Percentiles rank a stretch among this genome's conserved stretches.
Evolutionary conservation across 2,888 invertebrate genomes (phyloP).

Genomic region (Chouioia cunea): DNA sequence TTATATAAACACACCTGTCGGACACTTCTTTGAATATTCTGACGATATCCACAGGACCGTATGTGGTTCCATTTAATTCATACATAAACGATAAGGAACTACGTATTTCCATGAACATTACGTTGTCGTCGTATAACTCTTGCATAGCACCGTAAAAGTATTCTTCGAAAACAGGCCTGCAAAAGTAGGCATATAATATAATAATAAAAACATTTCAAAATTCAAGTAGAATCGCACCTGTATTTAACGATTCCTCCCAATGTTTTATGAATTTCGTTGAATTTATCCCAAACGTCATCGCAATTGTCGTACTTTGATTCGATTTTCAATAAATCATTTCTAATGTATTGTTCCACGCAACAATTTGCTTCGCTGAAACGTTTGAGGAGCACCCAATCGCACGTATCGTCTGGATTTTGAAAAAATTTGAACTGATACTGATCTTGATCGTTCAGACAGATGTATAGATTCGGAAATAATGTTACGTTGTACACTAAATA

Average conservation of each 20-base stretch:
- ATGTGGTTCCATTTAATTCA: constrained; percentile 75
- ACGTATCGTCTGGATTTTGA: constrained; percentile 33
- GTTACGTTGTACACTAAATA: constrained; percentile 75
- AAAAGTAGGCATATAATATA: constrained; percentile 3
- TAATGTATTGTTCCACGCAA: constrained; percentile 52
- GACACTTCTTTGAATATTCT: constrained; percentile 73
- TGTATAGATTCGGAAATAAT: constrained; percentile 73
- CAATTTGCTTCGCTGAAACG: constrained; percentile 48
- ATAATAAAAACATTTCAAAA: constrained; percentile 5
- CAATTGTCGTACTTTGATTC: too few relatives aligned
- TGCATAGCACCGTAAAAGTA: constrained; percentile 76
- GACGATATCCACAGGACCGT: constrained; percentile 72
- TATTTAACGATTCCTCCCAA: not conserved
- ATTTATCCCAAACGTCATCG: constrained; percentile 35
- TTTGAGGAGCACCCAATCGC: constrained; percentile 56
- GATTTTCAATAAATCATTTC: too few relatives aligned
- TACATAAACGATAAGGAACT: constrained; percentile 75
- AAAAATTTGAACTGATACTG: constrained; percentile 34
- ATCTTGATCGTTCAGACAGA: constrained; percentile 61
- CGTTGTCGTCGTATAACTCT: constrained; percentile 76
- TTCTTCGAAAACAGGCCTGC: constrained; percentile 75
- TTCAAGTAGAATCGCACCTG: not conserved
- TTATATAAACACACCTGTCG: constrained; percentile 69
- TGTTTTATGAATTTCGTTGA: constrained; percentile 31
- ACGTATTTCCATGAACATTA: constrained; percentile 79